Evolutionary conservation across 2,888 invertebrate genomes (phyloP), one percentile per base, ranked within the genome.

Genomic region (Formica aserva): DNA sequence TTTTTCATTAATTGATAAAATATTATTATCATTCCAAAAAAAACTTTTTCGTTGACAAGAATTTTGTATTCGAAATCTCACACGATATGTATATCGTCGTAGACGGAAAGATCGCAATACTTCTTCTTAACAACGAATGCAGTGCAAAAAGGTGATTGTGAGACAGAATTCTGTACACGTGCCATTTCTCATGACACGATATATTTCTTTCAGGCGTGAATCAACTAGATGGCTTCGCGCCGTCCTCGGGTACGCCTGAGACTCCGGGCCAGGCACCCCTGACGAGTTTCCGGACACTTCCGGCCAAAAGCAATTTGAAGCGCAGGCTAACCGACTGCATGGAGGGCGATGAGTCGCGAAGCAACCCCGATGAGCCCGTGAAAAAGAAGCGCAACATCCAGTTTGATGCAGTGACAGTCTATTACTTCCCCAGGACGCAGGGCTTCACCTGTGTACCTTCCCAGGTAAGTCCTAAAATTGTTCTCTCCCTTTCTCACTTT

Each of bases 391-490:
- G 97, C 91, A 97, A 96, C 63, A 98, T 99, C 86, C 97, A 97
- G 88, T 99, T 99, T 94, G 97, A 98, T 91, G 97, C 97, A 89
- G 99, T 99, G 0, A 98, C 98, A 29, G 98, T 99, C 13, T 99
- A 97, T 95, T 99, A 99, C 95, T 99, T 99, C 95, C 98, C 98
- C 2, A 96, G 99, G 92, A 96, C 98, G 78, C 98, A 98, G 95
- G 98, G 98, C 29, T 98, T 98, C 95, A 97, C 98, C 55, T 98
- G 98, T 95, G 98, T 98, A 86, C 98, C 98, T 71, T 98, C 98
- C 15, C 97, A 98, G 95, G 98, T 98, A 81, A 82, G 77, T 52
- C 35, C 8, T n/a, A 62, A 22, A 72, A 62, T 38, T 5, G 41
- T 26, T 55, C 6, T 45, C 38, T 60, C 29, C 5, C 6, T 35